A percentile compares a stretch with the other conserved stretches of the same genome.
Conservation (phyloP, 2,888 invertebrate species). For the Ypsolopha scabrella region DNA sequence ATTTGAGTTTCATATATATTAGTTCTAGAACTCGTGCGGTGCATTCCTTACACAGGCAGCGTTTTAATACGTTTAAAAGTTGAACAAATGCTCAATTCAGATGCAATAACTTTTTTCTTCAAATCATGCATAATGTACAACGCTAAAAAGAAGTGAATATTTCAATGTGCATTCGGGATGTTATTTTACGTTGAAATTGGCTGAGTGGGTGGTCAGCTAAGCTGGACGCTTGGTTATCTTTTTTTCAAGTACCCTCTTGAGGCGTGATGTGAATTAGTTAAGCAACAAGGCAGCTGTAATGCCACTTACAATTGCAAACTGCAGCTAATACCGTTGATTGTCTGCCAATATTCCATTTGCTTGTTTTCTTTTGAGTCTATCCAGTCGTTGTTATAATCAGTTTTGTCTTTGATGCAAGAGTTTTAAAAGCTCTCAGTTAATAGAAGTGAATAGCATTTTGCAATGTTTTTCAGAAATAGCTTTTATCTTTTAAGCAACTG, state of each 20-base stretch:
- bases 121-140: not conserved
- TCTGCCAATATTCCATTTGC: conserved; percentile 43
- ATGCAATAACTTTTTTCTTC: too few species aligned
- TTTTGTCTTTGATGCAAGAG: too few species aligned
- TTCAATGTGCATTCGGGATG: conserved; percentile 44
- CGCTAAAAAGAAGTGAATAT: conserved; percentile 11
- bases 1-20: not conserved
- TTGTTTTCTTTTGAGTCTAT: conserved; percentile 37
- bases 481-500: too few species aligned
- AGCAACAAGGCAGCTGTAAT: conserved; percentile 45
- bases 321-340: conserved; percentile 37
- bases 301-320: conserved; percentile 56
- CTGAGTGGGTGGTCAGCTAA: conserved; percentile 25
- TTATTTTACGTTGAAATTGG: conserved; percentile 40
- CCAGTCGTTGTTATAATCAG: conserved; percentile 24
- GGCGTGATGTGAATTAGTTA: conserved; percentile 53
- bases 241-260: conserved; percentile 35
- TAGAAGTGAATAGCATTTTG: too few species aligned
- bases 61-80: too few species aligned
- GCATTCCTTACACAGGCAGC: too few species aligned
- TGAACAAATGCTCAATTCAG: too few species aligned
- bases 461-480: too few species aligned
- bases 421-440: too few species aligned
- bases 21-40: not conserved
- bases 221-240: conserved; percentile 25